Percentiles rank a stretch among this genome's conserved stretches.
These are phyloP conservation scores for Papilio polytes DNA, from an alignment of 1,140 invertebrate genomes.

Conservation along the genomic window DNA sequence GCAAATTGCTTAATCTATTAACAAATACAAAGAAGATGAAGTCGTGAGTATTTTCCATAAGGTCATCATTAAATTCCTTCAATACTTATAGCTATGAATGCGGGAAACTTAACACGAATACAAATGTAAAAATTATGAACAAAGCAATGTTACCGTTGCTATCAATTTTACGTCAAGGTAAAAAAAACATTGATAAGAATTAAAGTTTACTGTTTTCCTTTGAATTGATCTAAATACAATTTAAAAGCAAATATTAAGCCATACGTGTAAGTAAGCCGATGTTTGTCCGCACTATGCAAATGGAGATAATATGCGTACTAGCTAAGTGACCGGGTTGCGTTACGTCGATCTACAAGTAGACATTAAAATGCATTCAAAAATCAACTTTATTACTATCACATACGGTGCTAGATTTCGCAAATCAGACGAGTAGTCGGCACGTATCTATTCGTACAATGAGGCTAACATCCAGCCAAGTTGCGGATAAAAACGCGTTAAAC, in stretches of 20 bases:
- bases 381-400: neutral
- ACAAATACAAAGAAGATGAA: neutral
- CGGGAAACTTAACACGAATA: constrained; percentile 23
- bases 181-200: constrained; percentile 14
- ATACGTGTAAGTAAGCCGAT: constrained; percentile 69
- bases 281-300: constrained; percentile 78
- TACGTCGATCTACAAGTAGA: constrained; percentile 39
- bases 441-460: constrained; percentile 70
- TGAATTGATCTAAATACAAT: constrained; percentile 50
- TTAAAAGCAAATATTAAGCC: constrained; percentile 55
- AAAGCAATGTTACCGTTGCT: neutral
- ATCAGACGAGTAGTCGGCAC: constrained; percentile 33
- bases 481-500: constrained; percentile 57
- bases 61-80: neutral
- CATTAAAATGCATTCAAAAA: neutral
- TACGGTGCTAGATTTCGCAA: constrained; percentile 35
- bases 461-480: constrained; percentile 68
- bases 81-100: neutral
- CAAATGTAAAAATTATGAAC: constrained; percentile 11
- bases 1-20: constrained; percentile 21
- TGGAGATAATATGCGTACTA: constrained; percentile 75
- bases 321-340: constrained; percentile 76
- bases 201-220: constrained; percentile 6
- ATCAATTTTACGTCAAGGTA: neutral
- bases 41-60: neutral